phyloP scores from a whole-genome alignment of 1,140 invertebrate species.

The Calliphora vicina region DNA sequence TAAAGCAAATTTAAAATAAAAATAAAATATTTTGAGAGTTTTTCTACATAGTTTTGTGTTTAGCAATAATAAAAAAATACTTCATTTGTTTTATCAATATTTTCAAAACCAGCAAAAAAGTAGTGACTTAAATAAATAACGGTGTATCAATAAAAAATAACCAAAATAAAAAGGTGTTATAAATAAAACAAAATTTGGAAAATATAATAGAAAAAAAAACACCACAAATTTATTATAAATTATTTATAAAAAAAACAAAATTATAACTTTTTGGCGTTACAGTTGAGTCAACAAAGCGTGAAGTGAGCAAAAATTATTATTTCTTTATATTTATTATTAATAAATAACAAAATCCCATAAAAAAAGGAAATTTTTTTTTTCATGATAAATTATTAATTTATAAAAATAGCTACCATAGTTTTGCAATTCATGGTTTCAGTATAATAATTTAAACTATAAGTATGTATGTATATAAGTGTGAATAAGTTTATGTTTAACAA shows the following conservation, averaged over 20 bases:
- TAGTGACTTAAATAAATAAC: background rate
- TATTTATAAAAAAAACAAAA: conserved; percentile 9
- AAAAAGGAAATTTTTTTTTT: background rate
- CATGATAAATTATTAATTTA: background rate
- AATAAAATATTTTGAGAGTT: too few species aligned
- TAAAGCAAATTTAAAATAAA: too few species aligned
- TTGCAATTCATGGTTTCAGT: too few species aligned
- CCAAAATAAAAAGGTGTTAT: background rate
- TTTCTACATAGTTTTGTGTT: too few species aligned
- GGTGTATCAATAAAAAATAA: background rate
- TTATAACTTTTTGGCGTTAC: conserved; percentile 22
- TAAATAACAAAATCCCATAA: background rate
- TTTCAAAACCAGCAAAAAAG: background rate
- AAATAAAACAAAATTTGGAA: background rate
- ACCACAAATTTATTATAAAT: background rate
- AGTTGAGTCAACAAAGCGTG: conserved; percentile 34
- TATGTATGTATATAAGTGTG: too few species aligned
- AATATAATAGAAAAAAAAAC: background rate
- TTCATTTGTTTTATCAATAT: conserved; percentile 24
- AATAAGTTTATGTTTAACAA: too few species aligned
- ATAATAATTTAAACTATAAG: too few species aligned
- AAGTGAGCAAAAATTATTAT: conserved; percentile 24
- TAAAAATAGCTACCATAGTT: too few species aligned
- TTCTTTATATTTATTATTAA: conserved; percentile 18
- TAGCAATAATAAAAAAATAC: background rate